Percentiles rank a stretch among this genome's conserved stretches.
These are phyloP conservation scores for Xylophagus ater DNA, from an alignment of 2,888 invertebrate genomes.

Conservation along the genomic window DNA sequence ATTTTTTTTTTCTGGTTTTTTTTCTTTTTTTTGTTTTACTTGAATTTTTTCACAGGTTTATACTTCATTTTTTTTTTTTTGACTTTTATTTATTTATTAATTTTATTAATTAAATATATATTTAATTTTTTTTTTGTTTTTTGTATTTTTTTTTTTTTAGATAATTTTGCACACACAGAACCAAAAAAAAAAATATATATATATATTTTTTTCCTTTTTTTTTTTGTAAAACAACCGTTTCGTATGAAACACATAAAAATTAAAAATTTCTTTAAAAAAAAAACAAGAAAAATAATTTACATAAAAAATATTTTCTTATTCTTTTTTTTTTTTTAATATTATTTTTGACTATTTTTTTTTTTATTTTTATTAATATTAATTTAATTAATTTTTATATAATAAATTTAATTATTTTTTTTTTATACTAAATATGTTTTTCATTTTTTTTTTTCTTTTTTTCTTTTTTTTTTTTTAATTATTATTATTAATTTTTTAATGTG, in stretches of 20 bases:
- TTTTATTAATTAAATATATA: conserved; percentile 21
- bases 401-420: too few species aligned
- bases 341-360: conserved; percentile 22
- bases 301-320: conserved; percentile 29
- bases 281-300: too few species aligned
- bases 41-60: conserved; percentile 20
- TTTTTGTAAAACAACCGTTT: too few species aligned
- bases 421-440: too few species aligned
- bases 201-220: too few species aligned
- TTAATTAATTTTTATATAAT: too few species aligned
- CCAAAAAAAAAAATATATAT: too few species aligned
- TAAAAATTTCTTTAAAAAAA: too few species aligned
- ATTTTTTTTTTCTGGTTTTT: conserved; percentile 6
- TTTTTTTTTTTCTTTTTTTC: too few species aligned
- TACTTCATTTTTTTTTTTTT: conserved; percentile 21
- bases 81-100: conserved; percentile 14
- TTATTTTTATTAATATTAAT: conserved; percentile 18
- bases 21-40: conserved; percentile 10
- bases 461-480: too few species aligned
- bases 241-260: too few species aligned
- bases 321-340: conserved; percentile 23
- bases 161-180: conserved; percentile 23
- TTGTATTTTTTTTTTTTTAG: conserved; percentile 19
- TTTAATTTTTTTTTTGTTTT: conserved; percentile 14
- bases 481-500: too few species aligned